Percentiles rank a stretch among this genome's conserved stretches.
Conservation (phyloP, 2,888 invertebrate species). For the Operophtera brumata region DNA sequence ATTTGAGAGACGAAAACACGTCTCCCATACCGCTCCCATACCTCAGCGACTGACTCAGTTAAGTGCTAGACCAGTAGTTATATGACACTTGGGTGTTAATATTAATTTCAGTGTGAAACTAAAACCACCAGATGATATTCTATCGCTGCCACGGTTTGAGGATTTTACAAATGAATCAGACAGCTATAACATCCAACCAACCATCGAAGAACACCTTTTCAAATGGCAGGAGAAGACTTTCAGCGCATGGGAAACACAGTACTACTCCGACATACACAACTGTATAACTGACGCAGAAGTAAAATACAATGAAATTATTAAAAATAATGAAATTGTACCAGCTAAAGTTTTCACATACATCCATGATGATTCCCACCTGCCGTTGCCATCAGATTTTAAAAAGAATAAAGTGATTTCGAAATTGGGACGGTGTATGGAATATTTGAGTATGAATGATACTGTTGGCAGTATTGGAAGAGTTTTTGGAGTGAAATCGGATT, state of each 20-base stretch:
- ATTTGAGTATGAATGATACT: constrained; percentile 45
- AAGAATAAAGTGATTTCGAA: constrained; percentile 29
- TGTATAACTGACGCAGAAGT: constrained; percentile 82
- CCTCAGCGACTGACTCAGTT: too few relatives aligned
- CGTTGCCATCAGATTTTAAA: constrained; percentile 50
- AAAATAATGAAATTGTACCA: constrained; percentile 52
- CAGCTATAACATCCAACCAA: constrained; percentile 41
- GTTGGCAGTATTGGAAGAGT: constrained; percentile 40
- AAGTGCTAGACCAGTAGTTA: too few relatives aligned
- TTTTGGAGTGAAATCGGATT: constrained; percentile 38
- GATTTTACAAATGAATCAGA: constrained; percentile 51
- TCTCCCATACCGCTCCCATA: too few relatives aligned
- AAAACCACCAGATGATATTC: constrained; percentile 55
- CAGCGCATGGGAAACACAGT: constrained; percentile 80
- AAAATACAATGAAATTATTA: constrained; percentile 52
- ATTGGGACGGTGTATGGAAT: constrained; percentile 47
- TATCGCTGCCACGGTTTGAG: constrained; percentile 64
- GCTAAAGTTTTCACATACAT: constrained; percentile 80
- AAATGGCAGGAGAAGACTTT: constrained; percentile 88
- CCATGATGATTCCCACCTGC: constrained; percentile 77
- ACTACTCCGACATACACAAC: constrained; percentile 81
- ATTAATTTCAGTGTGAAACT: constrained; percentile 64
- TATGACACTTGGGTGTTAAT: too few relatives aligned
- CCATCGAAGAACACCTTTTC: constrained; percentile 66
- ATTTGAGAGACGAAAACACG: too few relatives aligned